A percentile compares a stretch with the other conserved stretches of the same genome.
Conservation (phyloP, 2,888 invertebrate species). For the Microctonus hyperodae region DNA sequence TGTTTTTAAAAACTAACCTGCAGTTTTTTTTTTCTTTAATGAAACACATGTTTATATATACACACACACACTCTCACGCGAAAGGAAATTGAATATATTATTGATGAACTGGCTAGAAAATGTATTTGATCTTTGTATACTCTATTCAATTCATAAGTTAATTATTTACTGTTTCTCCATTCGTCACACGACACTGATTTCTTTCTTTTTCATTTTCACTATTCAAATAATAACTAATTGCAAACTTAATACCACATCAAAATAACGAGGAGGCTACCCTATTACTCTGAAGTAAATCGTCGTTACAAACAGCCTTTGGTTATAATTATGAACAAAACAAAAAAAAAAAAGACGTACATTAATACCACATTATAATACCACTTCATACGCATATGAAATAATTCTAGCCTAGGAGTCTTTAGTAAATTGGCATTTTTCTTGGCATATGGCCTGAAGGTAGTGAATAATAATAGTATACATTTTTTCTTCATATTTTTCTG, state of each 20-base stretch:
- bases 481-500: neutral
- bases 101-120: neutral
- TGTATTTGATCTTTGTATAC: slow-evolving; percentile 10
- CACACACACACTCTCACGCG: no score
- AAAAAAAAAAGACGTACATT: slow-evolving; percentile 37
- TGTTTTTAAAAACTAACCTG: slow-evolving; percentile 1
- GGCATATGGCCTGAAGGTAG: slow-evolving; percentile 53
- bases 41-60: slow-evolving; percentile 17
- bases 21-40: neutral
- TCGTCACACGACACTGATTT: neutral
- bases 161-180: neutral
- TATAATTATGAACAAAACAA: slow-evolving; percentile 41
- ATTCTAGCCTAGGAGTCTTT: slow-evolving; percentile 56
- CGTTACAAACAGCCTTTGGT: slow-evolving; percentile 52
- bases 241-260: neutral
- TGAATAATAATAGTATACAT: slow-evolving; percentile 34
- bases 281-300: slow-evolving; percentile 16
- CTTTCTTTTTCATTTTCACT: neutral
- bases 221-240: slow-evolving; percentile 8
- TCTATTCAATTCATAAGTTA: neutral
- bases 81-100: no score
- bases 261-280: neutral
- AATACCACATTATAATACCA: slow-evolving; percentile 45
- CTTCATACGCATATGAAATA: slow-evolving; percentile 41
- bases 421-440: slow-evolving; percentile 58